Percentiles rank a stretch among this genome's conserved stretches.
Conservation (phyloP, 2,888 invertebrate genomes). For the Tribolium freemani region DNA sequence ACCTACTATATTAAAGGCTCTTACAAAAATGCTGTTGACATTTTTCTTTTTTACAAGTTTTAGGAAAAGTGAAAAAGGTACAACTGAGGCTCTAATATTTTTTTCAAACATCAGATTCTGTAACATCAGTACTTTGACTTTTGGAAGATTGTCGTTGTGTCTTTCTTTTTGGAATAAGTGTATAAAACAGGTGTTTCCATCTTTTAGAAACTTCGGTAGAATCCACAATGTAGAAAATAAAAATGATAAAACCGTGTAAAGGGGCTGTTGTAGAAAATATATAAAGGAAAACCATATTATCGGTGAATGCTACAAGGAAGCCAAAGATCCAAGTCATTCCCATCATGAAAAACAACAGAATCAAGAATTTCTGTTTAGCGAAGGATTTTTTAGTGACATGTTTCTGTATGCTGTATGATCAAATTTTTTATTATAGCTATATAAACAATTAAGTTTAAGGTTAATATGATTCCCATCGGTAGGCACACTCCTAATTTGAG, state of each 20-base stretch:
- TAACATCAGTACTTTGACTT: too few species aligned
- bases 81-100: too few species aligned
- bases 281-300: background rate
- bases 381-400: background rate
- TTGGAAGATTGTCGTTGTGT: background rate
- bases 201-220: background rate
- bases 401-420: background rate
- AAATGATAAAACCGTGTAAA: slow-evolving; percentile 16
- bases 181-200: slow-evolving; percentile 1
- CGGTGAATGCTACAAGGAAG: background rate
- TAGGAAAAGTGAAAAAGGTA: too few species aligned
- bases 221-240: slow-evolving; percentile 24
- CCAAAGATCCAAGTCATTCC: slow-evolving; percentile 13
- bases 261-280: background rate
- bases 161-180: background rate
- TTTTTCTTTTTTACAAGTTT: too few species aligned
- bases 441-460: background rate
- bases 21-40: too few species aligned
- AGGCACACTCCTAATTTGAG: background rate
- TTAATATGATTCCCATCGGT: slow-evolving; percentile 5
- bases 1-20: too few species aligned
- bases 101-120: too few species aligned
- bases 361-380: background rate
- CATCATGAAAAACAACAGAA: slow-evolving; percentile 20
- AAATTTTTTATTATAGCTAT: background rate